These are phyloP conservation scores for Nemurella pictetii DNA, from an alignment of 2,888 invertebrate species.

Conservation along the genomic window DNA sequence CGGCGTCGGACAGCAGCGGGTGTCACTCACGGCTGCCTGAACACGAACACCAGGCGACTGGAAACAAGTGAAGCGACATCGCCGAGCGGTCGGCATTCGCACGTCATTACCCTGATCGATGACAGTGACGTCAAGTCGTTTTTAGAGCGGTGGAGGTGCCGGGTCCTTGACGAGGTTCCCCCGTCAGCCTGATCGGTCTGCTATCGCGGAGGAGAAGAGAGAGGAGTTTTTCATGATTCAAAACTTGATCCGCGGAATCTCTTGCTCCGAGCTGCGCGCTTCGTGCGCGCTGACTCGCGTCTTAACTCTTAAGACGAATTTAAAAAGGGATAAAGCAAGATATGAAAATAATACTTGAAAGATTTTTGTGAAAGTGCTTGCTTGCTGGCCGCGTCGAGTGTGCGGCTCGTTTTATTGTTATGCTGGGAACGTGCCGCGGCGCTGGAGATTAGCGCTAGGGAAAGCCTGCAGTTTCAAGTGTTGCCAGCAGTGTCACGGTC, in stretches of 20 bases:
- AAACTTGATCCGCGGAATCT: background rate
- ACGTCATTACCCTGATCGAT: too few species aligned
- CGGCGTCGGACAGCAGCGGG: too few species aligned
- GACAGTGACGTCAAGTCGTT: background rate
- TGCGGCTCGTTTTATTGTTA: background rate
- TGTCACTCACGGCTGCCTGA: too few species aligned
- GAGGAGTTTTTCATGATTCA: background rate
- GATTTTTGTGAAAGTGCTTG: background rate
- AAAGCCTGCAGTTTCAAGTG: background rate
- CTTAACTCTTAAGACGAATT: background rate
- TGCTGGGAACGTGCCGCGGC: background rate
- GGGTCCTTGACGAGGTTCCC: background rate
- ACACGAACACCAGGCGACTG: too few species aligned
- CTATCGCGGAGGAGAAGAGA: background rate
- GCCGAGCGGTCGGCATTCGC: too few species aligned
- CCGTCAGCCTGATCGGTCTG: background rate
- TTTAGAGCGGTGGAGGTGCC: background rate
- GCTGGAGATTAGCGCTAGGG: background rate
- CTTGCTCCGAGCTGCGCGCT: background rate
- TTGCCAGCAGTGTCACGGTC: background rate
- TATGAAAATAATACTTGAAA: background rate
- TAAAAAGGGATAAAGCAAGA: background rate
- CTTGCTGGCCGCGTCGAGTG: background rate
- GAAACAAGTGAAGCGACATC: too few species aligned
- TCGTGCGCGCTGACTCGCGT: background rate